Evolutionary conservation across 1,140 invertebrate genomes (phyloP), one percentile per base, ranked within the genome.

Genomic region (Scylla paramamosain): DNA sequence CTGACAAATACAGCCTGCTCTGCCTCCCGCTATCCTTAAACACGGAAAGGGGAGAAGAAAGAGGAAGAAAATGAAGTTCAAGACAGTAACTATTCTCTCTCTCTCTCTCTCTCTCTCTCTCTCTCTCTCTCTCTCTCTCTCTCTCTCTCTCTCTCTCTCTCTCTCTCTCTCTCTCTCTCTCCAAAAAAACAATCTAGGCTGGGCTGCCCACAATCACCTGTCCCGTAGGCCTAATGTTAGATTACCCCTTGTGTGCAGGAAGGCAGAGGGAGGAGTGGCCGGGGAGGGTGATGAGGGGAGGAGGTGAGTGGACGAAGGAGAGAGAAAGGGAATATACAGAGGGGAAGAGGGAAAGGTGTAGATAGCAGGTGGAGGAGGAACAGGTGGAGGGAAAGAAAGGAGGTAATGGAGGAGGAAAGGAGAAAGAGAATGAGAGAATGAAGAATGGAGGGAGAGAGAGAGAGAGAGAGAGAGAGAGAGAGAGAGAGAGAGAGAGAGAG

Each of bases 101-200:
- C 52, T 20, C 52, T 59, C 20, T 59, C 52, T 59, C 20, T 59
- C 52, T 59, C 52, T 59, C 52, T 59, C 52, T 59, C 52, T 59
- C 20, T 59, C 52, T 59, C 52, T 59, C 52, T 59, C 10, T 12
- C 52, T 59, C 52, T 59, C 52, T 59, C 52, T 59, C 52, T 59
- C 52, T 59, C 52, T 59, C 52, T 59, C 52, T 59, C 52, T 77
- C 52, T 77, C 67, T n/a, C 67, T 77, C n/a, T 77, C 67, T 77
- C n/a, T 77, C 67, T 77, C 20, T 77, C 67, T 77, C 67, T 77
- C 67, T 77, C n/a, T 77, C 67, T 77, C 67, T 77, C 67, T 77
- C 20, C 2, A 0, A 1, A 77, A 77, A 77, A 77, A 77, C 67
- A 77, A 77, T 77, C 67, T n/a, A n/a, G 20, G 67, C 20, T 77